phyloP scores from a whole-genome alignment of 2,888 invertebrate genomes.

The Calephelis perditalis region DNA sequence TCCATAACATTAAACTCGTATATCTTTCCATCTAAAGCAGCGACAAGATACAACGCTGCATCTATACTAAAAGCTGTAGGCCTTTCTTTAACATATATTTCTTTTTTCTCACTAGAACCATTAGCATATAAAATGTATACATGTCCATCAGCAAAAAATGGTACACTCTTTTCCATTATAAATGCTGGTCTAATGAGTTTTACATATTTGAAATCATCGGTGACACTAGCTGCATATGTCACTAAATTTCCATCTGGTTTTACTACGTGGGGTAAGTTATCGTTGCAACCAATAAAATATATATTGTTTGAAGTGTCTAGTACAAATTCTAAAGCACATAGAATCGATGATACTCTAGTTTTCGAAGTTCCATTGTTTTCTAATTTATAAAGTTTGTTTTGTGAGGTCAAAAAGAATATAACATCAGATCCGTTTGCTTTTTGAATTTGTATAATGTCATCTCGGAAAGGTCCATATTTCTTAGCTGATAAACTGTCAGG shows the following conservation, averaged over 20 bases:
- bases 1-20: constrained; percentile 62
- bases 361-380: constrained; percentile 46
- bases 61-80: constrained; percentile 54
- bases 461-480: constrained; percentile 47
- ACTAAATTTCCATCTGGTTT: constrained; percentile 37
- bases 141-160: constrained; percentile 49
- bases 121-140: constrained; percentile 48
- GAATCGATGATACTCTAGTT: constrained; percentile 38
- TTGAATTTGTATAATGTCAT: constrained; percentile 54
- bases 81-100: constrained; percentile 42
- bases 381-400: constrained; percentile 44
- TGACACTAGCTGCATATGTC: constrained; percentile 37
- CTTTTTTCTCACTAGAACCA: constrained; percentile 49
- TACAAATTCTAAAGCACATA: constrained; percentile 55
- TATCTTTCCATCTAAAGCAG: constrained; percentile 53
- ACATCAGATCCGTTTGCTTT: constrained; percentile 50
- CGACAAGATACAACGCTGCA: constrained; percentile 51
- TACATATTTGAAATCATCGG: constrained; percentile 45
- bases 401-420: constrained; percentile 44
- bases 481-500: constrained; percentile 48
- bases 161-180: constrained; percentile 53
- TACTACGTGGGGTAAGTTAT: constrained; percentile 43
- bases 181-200: constrained; percentile 53
- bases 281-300: constrained; percentile 50
- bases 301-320: constrained; percentile 56